These are phyloP conservation scores for Varanus salvator DNA, from an alignment of 2,113 vertebrate genomes.

Conservation along the genomic window DNA sequence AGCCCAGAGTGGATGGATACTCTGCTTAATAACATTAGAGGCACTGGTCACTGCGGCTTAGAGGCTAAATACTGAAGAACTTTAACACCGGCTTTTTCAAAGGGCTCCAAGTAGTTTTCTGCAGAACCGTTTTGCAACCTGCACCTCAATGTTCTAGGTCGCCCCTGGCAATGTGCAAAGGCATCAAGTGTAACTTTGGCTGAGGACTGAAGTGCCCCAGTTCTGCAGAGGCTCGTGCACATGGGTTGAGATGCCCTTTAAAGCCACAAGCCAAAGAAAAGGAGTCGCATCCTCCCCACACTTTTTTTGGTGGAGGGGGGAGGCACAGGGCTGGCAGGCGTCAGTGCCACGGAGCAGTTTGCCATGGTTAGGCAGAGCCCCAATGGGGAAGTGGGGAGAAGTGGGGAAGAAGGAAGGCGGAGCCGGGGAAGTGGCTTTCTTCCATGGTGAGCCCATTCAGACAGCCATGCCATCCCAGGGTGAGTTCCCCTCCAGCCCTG, in stretches of 20 bases:
- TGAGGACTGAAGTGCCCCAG: neutral
- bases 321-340: neutral
- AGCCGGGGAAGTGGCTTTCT: neutral
- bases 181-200: neutral
- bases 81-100: neutral
- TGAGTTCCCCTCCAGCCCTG: too few relatives aligned
- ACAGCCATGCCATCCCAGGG: neutral
- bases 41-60: neutral
- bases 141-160: neutral
- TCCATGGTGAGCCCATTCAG: neutral
- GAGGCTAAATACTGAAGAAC: neutral
- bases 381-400: too few relatives aligned
- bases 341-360: neutral
- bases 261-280: neutral
- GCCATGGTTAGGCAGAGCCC: neutral
- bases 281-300: neutral
- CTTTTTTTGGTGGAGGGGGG: too few relatives aligned
- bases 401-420: neutral
- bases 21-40: too few relatives aligned
- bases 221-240: neutral
- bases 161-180: too few relatives aligned
- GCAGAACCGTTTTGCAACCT: neutral
- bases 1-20: too few relatives aligned
- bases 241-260: neutral
- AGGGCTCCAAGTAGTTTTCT: neutral